phyloP scores from a whole-genome alignment of 37 sponge, comb jelly and placozoan genomes.

The Beroe ovata region DNA sequence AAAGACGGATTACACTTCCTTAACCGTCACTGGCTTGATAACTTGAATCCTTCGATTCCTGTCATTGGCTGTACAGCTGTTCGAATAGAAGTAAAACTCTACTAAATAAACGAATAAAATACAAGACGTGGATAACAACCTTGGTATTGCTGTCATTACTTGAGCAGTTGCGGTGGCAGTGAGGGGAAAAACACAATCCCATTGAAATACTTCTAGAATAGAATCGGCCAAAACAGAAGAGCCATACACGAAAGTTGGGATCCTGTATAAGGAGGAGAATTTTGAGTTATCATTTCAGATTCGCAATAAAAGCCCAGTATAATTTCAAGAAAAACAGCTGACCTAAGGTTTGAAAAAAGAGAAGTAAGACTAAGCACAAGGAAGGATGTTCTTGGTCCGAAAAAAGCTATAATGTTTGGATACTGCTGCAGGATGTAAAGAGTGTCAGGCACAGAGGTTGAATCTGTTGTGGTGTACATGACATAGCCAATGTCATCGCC shows the following conservation, averaged over 20 bases:
- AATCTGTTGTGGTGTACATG: not conserved
- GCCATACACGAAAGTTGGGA: constrained; percentile 34
- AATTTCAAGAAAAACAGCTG: too few relatives aligned
- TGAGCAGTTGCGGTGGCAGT: constrained; percentile 28
- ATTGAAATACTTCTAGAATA: not conserved
- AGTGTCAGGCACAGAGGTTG: not conserved
- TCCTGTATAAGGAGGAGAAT: too few relatives aligned
- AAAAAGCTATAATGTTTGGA: constrained; percentile 32
- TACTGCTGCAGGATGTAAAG: not conserved
- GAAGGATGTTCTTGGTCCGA: constrained; percentile 36
- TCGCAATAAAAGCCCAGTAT: too few relatives aligned
- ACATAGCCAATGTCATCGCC: not conserved
- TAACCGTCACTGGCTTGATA: too few relatives aligned
- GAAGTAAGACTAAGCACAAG: not conserved
- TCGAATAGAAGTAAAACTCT: too few relatives aligned
- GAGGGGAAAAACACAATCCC: constrained; percentile 2
- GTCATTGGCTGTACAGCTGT: too few relatives aligned
- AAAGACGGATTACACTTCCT: too few relatives aligned
- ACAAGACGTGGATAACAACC: too few relatives aligned
- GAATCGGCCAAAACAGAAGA: constrained; percentile 1
- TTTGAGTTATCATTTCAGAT: too few relatives aligned
- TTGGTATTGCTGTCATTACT: not conserved
- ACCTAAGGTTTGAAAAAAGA: not conserved
- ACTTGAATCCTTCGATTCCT: too few relatives aligned
- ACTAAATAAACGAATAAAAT: too few relatives aligned